phyloP scores from a whole-genome alignment of 1,140 invertebrate species.

The Heliconius nattereri region DNA sequence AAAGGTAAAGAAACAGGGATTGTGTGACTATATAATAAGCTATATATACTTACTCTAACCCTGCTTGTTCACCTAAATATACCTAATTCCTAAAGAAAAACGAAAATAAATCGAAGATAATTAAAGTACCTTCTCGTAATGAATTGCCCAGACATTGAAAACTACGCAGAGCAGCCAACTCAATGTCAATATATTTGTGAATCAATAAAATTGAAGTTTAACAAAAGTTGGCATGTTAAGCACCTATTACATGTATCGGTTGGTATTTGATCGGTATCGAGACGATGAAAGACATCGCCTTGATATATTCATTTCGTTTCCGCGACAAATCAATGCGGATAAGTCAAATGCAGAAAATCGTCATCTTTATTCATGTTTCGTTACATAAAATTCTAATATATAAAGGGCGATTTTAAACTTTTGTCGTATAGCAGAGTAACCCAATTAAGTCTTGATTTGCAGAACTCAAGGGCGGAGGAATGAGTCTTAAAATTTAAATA shows the following conservation, averaged over 20 bases:
- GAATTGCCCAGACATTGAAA: not conserved
- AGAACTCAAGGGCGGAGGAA: too few species aligned
- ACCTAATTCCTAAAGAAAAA: not conserved
- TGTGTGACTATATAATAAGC: too few species aligned
- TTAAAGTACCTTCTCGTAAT: not conserved
- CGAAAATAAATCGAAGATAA: not conserved
- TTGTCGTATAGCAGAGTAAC: too few species aligned
- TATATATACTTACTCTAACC: too few species aligned
- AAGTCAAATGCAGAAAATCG: not conserved
- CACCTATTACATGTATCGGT: conserved; percentile 8
- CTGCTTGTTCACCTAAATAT: too few species aligned
- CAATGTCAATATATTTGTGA: conserved; percentile 13
- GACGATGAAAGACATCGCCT: conserved; percentile 24
- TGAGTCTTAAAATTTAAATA: too few species aligned
- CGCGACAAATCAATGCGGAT: conserved; percentile 12
- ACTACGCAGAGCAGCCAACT: not conserved
- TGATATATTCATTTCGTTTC: conserved; percentile 19
- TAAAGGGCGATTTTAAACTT: too few species aligned
- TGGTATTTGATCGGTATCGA: not conserved
- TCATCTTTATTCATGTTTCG: not conserved
- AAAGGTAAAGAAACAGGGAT: too few species aligned
- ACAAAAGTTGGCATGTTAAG: conserved; percentile 11
- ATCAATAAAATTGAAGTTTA: conserved; percentile 1
- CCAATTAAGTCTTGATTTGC: too few species aligned
- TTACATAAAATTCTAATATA: too few species aligned